Evolutionary conservation across 2,797 vertebrate genomes (phyloP).

Genomic region (Percopsis omiscomaycus): DNA sequence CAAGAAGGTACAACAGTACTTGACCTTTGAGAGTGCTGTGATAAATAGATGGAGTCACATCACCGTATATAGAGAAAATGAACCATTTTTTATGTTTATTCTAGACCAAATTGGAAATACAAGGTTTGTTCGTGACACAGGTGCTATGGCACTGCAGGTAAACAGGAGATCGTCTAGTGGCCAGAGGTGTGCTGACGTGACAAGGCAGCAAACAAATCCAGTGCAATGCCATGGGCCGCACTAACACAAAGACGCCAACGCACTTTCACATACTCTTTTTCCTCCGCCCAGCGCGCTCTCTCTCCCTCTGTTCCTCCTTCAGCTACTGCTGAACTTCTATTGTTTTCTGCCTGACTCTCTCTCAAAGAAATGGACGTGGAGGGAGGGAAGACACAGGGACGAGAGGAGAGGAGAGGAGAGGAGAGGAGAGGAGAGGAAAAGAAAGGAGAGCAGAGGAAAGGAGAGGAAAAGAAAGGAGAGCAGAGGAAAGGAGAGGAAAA

Average conservation of each 20-base stretch:
- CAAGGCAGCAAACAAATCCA: constrained; percentile 17
- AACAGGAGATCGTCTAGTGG: constrained; percentile 27
- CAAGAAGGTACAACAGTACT: too few species aligned
- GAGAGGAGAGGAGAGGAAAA: constrained; percentile 23
- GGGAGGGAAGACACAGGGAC: too few species aligned
- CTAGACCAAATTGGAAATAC: neutral
- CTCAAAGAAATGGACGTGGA: constrained; percentile 41
- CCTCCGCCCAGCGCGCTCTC: constrained; percentile 9
- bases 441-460: neutral
- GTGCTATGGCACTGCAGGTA: constrained; percentile 21
- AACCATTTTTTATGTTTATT: too few species aligned
- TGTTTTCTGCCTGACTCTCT: neutral
- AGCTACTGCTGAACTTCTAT: constrained; percentile 7
- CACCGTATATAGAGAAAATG: too few species aligned
- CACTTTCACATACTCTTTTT: constrained; percentile 21
- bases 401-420: neutral
- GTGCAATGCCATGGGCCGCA: constrained; percentile 13
- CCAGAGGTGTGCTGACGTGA: constrained; percentile 14
- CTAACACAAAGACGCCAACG: constrained; percentile 35
- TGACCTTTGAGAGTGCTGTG: neutral
- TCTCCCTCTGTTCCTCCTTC: constrained; percentile 17
- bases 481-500: neutral
- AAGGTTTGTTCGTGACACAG: neutral
- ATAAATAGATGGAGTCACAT: neutral
- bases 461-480: neutral